A percentile compares a stretch with the other conserved stretches of the same genome.
These are phyloP conservation scores for Drosophila suzukii DNA, from an alignment of 1,140 invertebrate genomes.

Conservation along the genomic window DNA sequence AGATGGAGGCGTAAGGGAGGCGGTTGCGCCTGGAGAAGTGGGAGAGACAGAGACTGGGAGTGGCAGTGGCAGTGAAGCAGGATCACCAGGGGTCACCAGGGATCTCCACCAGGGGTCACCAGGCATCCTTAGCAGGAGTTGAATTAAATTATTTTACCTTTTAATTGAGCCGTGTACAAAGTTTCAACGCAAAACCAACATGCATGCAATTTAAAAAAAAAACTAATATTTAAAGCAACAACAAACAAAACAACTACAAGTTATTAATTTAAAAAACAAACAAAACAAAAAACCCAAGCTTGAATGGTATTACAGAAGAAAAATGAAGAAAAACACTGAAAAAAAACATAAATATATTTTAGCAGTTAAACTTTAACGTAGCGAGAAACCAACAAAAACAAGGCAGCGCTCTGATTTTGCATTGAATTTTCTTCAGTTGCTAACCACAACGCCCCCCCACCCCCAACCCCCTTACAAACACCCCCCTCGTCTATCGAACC, in stretches of 20 bases:
- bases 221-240: constrained; percentile 49
- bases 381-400: constrained; percentile 17
- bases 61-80: constrained; percentile 17
- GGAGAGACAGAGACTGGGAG: constrained; percentile 51
- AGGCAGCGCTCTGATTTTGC: constrained; percentile 43
- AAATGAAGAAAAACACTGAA: constrained; percentile 11
- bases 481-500: constrained; percentile 15
- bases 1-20: constrained; percentile 86
- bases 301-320: constrained; percentile 53
- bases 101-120: background rate
- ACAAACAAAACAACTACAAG: constrained; percentile 72
- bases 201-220: constrained; percentile 47
- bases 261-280: constrained; percentile 56
- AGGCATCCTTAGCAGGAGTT: constrained; percentile 27
- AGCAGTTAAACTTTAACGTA: constrained; percentile 46
- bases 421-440: constrained; percentile 25
- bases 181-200: constrained; percentile 58
- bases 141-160: constrained; percentile 67
- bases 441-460: constrained; percentile 6
- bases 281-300: constrained; percentile 43
- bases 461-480: constrained; percentile 1
- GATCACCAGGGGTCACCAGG: background rate
- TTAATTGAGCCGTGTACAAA: constrained; percentile 53
- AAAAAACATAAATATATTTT: constrained; percentile 50
- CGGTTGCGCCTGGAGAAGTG: background rate